phyloP scores from a whole-genome alignment of 2,888 invertebrate genomes.

The Agriopis leucophaearia region DNA sequence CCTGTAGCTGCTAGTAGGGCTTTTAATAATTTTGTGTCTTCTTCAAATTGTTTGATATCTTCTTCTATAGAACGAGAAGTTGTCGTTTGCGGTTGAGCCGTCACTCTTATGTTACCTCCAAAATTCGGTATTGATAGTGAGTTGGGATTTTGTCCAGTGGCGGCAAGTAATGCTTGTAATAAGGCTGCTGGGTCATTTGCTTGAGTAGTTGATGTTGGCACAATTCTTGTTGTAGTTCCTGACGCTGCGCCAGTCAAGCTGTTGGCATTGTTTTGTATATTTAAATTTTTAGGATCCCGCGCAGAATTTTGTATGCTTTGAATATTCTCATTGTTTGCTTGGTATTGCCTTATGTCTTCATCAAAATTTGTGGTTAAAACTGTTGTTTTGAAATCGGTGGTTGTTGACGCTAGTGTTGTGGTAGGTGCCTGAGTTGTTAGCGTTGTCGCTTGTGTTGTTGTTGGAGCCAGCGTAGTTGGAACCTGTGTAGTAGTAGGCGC shows the following conservation, averaged over 20 bases:
- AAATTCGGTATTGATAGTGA: constrained; percentile 54
- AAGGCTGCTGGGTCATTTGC: constrained; percentile 64
- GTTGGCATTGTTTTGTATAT: constrained; percentile 57
- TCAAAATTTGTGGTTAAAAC: constrained; percentile 58
- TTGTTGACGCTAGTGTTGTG: constrained; percentile 43
- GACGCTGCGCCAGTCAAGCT: constrained; percentile 49
- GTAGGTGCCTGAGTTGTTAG: constrained; percentile 37
- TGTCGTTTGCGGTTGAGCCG: constrained; percentile 58
- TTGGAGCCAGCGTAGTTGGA: constrained; percentile 43
- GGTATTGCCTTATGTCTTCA: constrained; percentile 65
- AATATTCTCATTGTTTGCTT: constrained; percentile 60
- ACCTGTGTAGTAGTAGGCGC: constrained; percentile 45
- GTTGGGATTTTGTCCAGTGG: constrained; percentile 59
- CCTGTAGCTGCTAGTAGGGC: constrained; percentile 78
- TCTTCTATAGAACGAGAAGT: constrained; percentile 76
- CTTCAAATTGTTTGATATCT: constrained; percentile 78
- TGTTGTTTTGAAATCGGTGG: constrained; percentile 48
- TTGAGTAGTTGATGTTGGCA: constrained; percentile 45
- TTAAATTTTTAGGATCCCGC: constrained; percentile 76
- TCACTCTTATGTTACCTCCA: constrained; percentile 50
- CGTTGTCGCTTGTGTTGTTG: constrained; percentile 44
- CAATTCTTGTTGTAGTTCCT: constrained; percentile 52
- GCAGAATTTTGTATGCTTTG: constrained; percentile 67
- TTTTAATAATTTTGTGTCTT: constrained; percentile 79
- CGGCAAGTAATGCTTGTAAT: constrained; percentile 70